Percentiles rank a stretch among this genome's conserved stretches.
These are phyloP conservation scores for Andrena fulva DNA, from an alignment of 2,888 invertebrate genomes.

Conservation along the genomic window DNA sequence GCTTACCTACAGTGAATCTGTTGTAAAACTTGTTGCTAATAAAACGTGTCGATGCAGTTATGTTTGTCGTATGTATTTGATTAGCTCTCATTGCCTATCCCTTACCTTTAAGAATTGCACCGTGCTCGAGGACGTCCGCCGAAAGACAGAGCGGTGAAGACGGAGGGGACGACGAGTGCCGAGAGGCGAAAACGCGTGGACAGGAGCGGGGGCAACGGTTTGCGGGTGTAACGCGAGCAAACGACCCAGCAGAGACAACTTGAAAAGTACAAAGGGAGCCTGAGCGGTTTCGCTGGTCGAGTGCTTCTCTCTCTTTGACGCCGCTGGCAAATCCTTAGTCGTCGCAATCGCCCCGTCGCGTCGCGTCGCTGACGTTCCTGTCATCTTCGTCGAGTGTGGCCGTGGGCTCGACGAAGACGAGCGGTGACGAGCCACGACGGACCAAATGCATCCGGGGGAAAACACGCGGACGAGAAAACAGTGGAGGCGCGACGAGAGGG, in stretches of 20 bases:
- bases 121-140: background rate
- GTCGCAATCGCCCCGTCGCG: slow-evolving; percentile 43
- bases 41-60: too few relatives aligned
- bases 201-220: slow-evolving; percentile 45
- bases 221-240: slow-evolving; percentile 65
- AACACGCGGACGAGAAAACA: slow-evolving; percentile 11
- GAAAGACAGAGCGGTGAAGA: background rate
- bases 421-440: slow-evolving; percentile 24
- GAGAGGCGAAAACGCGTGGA: slow-evolving; percentile 1
- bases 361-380: slow-evolving; percentile 42
- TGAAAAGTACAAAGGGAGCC: slow-evolving; percentile 73
- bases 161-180: slow-evolving; percentile 9
- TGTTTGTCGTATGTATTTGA: too few relatives aligned
- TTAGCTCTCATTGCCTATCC: too few relatives aligned
- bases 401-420: slow-evolving; percentile 46
- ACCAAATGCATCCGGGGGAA: slow-evolving; percentile 14
- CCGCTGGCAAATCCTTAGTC: slow-evolving; percentile 58
- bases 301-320: slow-evolving; percentile 75
- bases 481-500: slow-evolving; percentile 30
- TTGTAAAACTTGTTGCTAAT: too few relatives aligned
- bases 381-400: slow-evolving; percentile 50
- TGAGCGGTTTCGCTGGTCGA: slow-evolving; percentile 73
- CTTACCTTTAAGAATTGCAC: background rate
- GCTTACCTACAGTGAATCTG: too few relatives aligned
- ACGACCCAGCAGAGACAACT: slow-evolving; percentile 58